A percentile compares a stretch with the other conserved stretches of the same genome.
Conservation (phyloP, 2,797 vertebrate species). For the Bradypodion ventrale region DNA sequence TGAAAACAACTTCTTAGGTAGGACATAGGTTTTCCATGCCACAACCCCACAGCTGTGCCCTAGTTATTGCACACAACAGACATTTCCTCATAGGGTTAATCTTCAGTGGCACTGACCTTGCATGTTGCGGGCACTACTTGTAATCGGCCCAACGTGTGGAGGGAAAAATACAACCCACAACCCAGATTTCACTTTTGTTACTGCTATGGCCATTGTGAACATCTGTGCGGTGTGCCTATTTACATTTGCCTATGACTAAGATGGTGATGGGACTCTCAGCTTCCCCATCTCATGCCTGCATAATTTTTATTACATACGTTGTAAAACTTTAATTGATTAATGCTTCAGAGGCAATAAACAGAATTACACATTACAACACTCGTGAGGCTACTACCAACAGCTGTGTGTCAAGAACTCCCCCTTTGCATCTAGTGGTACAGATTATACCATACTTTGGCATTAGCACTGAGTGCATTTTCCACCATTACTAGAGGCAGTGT, state of each 20-base stretch:
- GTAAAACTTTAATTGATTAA: not conserved
- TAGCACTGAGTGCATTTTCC: not conserved
- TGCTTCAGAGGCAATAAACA: not conserved
- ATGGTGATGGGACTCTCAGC: not conserved
- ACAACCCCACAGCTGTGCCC: not conserved
- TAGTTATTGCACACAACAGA: not conserved
- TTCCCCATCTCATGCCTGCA: not conserved
- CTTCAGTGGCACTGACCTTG: not conserved
- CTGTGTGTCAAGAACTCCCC: not conserved
- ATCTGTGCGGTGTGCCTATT: not conserved
- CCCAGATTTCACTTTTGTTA: not conserved
- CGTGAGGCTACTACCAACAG: not conserved
- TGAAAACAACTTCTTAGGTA: not conserved
- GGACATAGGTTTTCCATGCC: not conserved
- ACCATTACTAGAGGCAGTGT: not conserved
- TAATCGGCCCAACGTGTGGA: not conserved
- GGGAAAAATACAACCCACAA: not conserved
- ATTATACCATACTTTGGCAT: not conserved
- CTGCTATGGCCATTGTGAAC: not conserved
- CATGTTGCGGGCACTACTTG: not conserved
- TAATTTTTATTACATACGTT: not conserved
- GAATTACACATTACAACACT: not conserved
- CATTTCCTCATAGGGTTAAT: not conserved
- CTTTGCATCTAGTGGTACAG: not conserved
- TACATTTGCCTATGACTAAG: not conserved